Evolutionary conservation across 2,797 vertebrate species (phyloP).

Genomic region (Hemibagrus guttatus): DNA sequence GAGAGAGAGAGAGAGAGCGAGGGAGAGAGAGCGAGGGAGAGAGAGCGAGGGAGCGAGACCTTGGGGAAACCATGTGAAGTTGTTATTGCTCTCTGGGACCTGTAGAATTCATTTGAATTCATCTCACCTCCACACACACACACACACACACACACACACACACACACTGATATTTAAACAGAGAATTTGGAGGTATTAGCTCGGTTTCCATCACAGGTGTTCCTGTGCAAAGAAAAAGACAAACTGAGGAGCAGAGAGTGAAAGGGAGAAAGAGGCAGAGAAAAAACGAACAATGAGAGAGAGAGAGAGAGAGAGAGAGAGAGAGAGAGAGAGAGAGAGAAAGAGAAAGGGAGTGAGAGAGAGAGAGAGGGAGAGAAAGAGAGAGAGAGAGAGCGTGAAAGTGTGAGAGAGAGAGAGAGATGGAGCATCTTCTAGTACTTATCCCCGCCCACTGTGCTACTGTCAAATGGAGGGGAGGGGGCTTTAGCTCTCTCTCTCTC

Average conservation of each 20-base stretch:
- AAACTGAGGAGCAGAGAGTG: conserved; percentile 43
- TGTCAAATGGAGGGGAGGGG: not conserved
- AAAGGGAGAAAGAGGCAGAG: conserved; percentile 44
- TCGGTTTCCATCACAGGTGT: conserved; percentile 1
- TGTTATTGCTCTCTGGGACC: not conserved
- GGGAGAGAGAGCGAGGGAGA: conserved; percentile 2
- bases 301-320: conserved; percentile 35
- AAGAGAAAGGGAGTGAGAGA: not conserved
- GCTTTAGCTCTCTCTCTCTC: not conserved
- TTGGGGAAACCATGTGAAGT: not conserved
- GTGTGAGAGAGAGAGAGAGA: conserved; percentile 49
- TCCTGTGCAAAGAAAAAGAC: not conserved
- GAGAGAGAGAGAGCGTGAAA: not conserved
- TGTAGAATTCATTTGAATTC: conserved; percentile 33
- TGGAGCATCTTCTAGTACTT: not conserved
- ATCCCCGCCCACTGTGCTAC: not conserved
- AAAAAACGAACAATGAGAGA: not conserved
- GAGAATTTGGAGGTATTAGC: not conserved
- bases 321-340: conserved; percentile 17
- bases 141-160: conserved; percentile 17
- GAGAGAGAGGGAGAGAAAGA: conserved; percentile 50
- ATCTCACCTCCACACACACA: conserved; percentile 16
- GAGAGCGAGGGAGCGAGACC: not conserved
- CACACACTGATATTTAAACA: not conserved
- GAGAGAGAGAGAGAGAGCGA: not conserved